These are phyloP conservation scores for Megalops cyprinoides DNA, from an alignment of 2,797 vertebrate genomes.

Conservation along the genomic window DNA sequence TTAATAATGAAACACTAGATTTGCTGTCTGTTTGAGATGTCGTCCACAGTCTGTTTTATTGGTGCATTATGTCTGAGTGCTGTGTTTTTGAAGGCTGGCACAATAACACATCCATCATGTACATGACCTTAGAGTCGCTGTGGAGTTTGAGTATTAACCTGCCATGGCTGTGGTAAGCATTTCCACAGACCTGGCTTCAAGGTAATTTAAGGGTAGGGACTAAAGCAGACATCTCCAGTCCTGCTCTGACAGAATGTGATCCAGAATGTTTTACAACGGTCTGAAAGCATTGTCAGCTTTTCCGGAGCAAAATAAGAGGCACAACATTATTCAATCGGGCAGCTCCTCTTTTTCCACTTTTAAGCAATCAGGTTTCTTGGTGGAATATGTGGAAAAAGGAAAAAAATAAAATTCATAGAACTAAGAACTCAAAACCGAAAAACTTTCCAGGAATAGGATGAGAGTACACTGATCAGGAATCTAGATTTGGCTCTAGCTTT, in stretches of 20 bases:
- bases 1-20: slow-evolving; percentile 45
- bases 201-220: slow-evolving; percentile 6
- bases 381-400: no score
- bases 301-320: not conserved
- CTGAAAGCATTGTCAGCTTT: not conserved
- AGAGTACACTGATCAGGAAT: not conserved
- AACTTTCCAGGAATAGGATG: not conserved
- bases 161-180: not conserved
- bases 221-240: no score
- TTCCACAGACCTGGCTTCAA: not conserved
- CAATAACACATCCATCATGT: slow-evolving; percentile 4
- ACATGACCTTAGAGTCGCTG: not conserved
- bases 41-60: slow-evolving; percentile 19
- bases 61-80: slow-evolving; percentile 17
- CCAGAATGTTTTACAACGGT: not conserved
- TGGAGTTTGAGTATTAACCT: not conserved
- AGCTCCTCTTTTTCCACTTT: no score
- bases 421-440: no score
- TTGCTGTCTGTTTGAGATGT: not conserved
- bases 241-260: no score
- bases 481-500: not conserved
- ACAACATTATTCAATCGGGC: not conserved
- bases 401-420: no score
- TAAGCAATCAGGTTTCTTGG: no score
- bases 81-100: slow-evolving; percentile 16